These are phyloP conservation scores for Trissolcus basalis DNA, from an alignment of 1,140 invertebrate species.

Conservation along the genomic window DNA sequence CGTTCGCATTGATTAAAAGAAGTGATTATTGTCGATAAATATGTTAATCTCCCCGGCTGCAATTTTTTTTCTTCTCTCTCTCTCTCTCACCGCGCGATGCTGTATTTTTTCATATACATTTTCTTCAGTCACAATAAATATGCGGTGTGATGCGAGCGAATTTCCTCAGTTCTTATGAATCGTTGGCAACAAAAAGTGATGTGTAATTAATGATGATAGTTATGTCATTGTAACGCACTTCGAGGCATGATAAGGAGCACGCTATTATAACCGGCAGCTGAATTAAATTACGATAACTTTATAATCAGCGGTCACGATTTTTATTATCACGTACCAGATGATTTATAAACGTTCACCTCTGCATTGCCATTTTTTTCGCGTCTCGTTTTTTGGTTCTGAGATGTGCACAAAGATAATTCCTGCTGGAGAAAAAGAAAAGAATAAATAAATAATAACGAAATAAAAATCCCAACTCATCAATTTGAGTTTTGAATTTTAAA, in stretches of 20 bases:
- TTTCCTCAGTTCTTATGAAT: constrained; percentile 20
- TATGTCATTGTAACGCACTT: constrained; percentile 24
- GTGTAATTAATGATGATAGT: constrained; percentile 21
- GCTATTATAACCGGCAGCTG: constrained; percentile 5
- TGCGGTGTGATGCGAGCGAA: neutral
- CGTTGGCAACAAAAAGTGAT: neutral
- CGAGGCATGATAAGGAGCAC: constrained; percentile 4
- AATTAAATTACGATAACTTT: constrained; percentile 24
- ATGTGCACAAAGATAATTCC: too few relatives aligned
- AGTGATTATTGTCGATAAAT: constrained; percentile 25
- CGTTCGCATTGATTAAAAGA: constrained; percentile 36
- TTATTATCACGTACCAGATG: constrained; percentile 2
- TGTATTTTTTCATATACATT: constrained; percentile 8
- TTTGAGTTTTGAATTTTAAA: too few relatives aligned
- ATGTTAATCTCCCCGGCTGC: constrained; percentile 17
- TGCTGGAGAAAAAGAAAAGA: too few relatives aligned
- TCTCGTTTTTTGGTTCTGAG: constrained; percentile 1
- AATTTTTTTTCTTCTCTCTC: neutral
- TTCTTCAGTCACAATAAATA: neutral
- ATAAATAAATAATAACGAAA: neutral
- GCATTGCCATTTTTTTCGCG: neutral
- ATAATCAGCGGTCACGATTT: neutral
- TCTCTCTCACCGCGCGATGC: constrained; percentile 1
- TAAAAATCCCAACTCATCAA: too few relatives aligned
- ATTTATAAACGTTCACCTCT: constrained; percentile 10